Conservation (phyloP, 2,888 invertebrate species). For the Eupithecia exiguata region DNA sequence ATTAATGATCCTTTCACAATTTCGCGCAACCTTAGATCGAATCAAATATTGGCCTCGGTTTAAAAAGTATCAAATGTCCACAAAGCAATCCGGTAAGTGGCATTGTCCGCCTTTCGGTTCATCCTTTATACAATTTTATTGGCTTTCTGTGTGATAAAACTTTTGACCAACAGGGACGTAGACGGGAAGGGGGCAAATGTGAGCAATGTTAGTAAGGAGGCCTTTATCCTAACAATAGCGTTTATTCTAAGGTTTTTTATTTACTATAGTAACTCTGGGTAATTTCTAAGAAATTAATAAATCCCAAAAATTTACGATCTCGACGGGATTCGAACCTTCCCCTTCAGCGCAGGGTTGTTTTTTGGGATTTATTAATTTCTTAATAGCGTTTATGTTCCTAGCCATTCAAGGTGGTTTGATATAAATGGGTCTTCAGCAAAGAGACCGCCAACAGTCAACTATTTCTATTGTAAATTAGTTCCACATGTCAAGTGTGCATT, state of each 20-base stretch:
- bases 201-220: not conserved
- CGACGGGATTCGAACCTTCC: too few species aligned
- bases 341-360: too few species aligned
- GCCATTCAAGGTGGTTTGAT: not conserved
- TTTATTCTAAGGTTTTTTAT: too few species aligned
- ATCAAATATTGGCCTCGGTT: conserved; percentile 25
- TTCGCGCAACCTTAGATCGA: conserved; percentile 10
- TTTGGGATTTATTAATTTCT: too few species aligned
- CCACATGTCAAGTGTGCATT: too few species aligned
- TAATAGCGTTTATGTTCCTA: not conserved
- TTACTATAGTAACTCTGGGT: too few species aligned
- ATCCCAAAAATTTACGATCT: too few species aligned
- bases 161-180: conserved; percentile 27
- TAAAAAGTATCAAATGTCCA: conserved; percentile 35
- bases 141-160: conserved; percentile 44
- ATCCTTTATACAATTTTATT: conserved; percentile 46
- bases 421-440: too few species aligned
- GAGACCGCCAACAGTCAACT: not conserved
- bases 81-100: conserved; percentile 44
- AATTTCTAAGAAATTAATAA: too few species aligned
- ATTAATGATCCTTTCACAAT: conserved; percentile 9
- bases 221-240: not conserved
- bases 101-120: conserved; percentile 38
- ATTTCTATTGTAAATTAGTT: not conserved
- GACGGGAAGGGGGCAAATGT: not conserved